Conservation (phyloP, 2,888 invertebrate species). For the Panorpa germanica region DNA sequence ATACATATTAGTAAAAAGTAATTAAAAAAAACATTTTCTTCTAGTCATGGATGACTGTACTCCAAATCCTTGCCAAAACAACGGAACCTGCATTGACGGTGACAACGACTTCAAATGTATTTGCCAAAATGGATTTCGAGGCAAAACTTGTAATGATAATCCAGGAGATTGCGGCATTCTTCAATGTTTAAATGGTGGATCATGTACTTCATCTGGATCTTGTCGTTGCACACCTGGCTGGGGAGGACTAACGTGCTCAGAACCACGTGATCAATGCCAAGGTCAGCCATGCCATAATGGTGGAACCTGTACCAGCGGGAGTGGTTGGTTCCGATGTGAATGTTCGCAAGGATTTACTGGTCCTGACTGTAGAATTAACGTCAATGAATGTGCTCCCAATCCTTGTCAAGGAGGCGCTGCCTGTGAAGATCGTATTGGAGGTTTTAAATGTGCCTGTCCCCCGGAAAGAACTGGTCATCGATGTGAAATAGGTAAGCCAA, state of each 20-base stretch:
- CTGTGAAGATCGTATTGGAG: conserved; percentile 59
- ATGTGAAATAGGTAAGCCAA: conserved; percentile 52
- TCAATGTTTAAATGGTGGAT: conserved; percentile 32
- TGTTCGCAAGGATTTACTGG: conserved; percentile 73
- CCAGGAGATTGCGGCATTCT: conserved; percentile 31
- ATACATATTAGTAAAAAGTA: conserved; percentile 4
- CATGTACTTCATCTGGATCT: conserved; percentile 26
- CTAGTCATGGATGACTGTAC: conserved; percentile 61
- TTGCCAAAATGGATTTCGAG: conserved; percentile 55
- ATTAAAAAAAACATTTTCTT: conserved; percentile 5
- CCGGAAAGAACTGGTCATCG: conserved; percentile 45
- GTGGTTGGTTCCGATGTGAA: conserved; percentile 76
- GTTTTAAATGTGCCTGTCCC: conserved; percentile 54
- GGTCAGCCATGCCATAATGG: conserved; percentile 71
- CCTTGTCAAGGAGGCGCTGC: conserved; percentile 60
- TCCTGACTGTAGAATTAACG: conserved; percentile 58
- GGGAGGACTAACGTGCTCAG: conserved; percentile 31
- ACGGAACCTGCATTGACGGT: conserved; percentile 63
- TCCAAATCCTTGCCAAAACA: conserved; percentile 55
- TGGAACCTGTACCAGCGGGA: conserved; percentile 70
- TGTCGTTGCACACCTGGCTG: conserved; percentile 31
- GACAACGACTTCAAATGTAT: conserved; percentile 67
- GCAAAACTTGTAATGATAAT: conserved; percentile 30
- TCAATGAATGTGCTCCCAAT: conserved; percentile 63
- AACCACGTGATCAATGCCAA: conserved; percentile 35